These are phyloP conservation scores for Todiramphus saurophagus DNA, from an alignment of 2,113 vertebrate species.

Conservation along the genomic window DNA sequence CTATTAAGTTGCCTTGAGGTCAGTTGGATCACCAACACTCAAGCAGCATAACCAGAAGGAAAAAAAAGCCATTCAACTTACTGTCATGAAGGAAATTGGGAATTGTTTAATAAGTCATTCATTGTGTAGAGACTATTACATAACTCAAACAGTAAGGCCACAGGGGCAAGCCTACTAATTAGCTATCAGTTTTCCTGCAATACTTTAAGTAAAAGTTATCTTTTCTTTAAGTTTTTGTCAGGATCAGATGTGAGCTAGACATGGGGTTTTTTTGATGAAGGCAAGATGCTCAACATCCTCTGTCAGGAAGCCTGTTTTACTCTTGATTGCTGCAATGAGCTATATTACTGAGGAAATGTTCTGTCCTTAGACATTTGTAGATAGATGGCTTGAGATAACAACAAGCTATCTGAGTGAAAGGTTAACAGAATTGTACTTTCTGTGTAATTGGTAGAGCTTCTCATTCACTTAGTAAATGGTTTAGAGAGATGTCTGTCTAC, in stretches of 20 bases:
- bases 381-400: slow-evolving; percentile 68
- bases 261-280: slow-evolving; percentile 55
- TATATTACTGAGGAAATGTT: slow-evolving; percentile 63
- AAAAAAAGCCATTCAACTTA: neutral
- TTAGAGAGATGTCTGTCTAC: slow-evolving; percentile 63
- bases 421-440: slow-evolving; percentile 67
- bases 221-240: slow-evolving; percentile 6
- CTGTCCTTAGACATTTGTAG: slow-evolving; percentile 66
- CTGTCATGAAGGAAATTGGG: neutral
- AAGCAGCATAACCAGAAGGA: neutral
- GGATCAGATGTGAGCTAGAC: neutral
- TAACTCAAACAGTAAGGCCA: slow-evolving; percentile 4
- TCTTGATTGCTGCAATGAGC: slow-evolving; percentile 64
- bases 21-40: neutral
- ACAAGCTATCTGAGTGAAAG: slow-evolving; percentile 53
- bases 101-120: slow-evolving; percentile 4
- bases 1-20: neutral
- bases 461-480: slow-evolving; percentile 52
- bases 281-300: slow-evolving; percentile 51
- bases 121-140: neutral
- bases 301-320: slow-evolving; percentile 62
- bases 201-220: neutral
- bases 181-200: neutral
- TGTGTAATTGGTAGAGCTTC: slow-evolving; percentile 60
- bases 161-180: neutral